These are phyloP conservation scores for Montipora sp. DNA, from an alignment of 64 coral and sea anemone species.

Conservation along the genomic window DNA sequence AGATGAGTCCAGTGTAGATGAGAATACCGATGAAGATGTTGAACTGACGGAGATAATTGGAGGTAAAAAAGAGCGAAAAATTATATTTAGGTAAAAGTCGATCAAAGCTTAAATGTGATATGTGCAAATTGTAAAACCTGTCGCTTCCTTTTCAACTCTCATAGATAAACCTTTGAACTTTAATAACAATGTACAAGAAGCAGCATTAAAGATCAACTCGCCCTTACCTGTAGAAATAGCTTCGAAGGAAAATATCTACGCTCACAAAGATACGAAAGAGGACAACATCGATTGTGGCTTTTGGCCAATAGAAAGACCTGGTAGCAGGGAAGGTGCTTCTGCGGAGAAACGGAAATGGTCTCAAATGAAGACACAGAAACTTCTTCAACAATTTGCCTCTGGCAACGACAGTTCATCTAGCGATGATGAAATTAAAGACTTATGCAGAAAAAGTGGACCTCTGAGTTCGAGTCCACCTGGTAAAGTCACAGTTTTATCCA, in stretches of 20 bases:
- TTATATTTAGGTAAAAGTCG: neutral
- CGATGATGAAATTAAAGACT: slow-evolving; percentile 98
- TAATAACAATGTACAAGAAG: slow-evolving; percentile 24
- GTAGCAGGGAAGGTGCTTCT: slow-evolving; percentile 18
- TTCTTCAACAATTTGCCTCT: slow-evolving; percentile 80
- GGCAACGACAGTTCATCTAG: slow-evolving; percentile 95
- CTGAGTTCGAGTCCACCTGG: slow-evolving; percentile 87
- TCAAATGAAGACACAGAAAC: slow-evolving; percentile 77
- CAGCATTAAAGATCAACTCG: slow-evolving; percentile 12
- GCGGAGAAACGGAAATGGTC: slow-evolving; percentile 99
- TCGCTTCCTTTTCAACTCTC: neutral
- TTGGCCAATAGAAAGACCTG: slow-evolving; percentile 47
- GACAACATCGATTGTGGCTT: slow-evolving; percentile 33
- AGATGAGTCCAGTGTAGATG: slow-evolving; percentile 67
- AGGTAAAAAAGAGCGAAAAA: neutral
- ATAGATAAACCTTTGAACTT: neutral
- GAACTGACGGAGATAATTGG: slow-evolving; percentile 76
- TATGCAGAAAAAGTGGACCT: slow-evolving; percentile 74
- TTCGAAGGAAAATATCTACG: slow-evolving; percentile 16
- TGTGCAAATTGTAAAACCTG: neutral
- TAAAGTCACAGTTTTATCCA: slow-evolving; percentile 89
- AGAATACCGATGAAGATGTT: slow-evolving; percentile 79
- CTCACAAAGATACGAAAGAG: slow-evolving; percentile 23
- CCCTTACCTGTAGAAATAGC: neutral
- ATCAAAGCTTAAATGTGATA: neutral